Conservation (phyloP, 1,140 invertebrate genomes). For the Aphaenogaster floridana region DNA sequence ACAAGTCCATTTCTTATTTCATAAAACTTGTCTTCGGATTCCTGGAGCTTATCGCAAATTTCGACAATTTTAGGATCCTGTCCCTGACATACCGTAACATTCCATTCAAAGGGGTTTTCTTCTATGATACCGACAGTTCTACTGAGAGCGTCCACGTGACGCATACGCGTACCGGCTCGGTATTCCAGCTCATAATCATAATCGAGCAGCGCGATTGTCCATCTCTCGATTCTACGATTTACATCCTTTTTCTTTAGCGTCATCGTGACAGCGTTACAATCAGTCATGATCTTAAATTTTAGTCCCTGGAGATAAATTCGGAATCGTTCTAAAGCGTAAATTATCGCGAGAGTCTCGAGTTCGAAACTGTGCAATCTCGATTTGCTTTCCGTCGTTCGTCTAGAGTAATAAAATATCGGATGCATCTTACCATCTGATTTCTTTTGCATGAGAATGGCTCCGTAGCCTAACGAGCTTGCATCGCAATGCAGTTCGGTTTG, state of each 20-base stretch:
- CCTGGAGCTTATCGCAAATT: background rate
- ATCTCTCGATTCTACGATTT: background rate
- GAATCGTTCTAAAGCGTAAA: background rate
- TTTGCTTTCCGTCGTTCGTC: background rate
- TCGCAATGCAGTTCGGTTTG: background rate
- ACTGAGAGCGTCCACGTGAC: background rate
- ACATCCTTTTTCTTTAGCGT: constrained; percentile 21
- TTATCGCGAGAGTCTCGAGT: constrained; percentile 18
- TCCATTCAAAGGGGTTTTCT: constrained; percentile 20
- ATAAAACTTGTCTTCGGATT: constrained; percentile 4
- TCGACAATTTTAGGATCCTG: background rate
- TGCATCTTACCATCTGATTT: background rate
- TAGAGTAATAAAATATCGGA: constrained; percentile 6
- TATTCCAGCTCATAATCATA: constrained; percentile 21
- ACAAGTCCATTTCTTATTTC: constrained; percentile 23
- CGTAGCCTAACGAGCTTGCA: background rate
- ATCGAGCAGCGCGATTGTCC: background rate
- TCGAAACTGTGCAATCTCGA: background rate
- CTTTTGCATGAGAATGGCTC: background rate
- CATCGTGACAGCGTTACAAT: constrained; percentile 23
- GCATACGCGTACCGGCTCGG: background rate
- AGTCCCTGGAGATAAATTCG: constrained; percentile 10
- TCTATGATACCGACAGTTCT: background rate
- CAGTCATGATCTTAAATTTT: constrained; percentile 33
- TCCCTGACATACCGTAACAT: constrained; percentile 11